These are phyloP conservation scores for Oryzias woworae DNA, from an alignment of 2,113 vertebrate genomes.

Conservation along the genomic window DNA sequence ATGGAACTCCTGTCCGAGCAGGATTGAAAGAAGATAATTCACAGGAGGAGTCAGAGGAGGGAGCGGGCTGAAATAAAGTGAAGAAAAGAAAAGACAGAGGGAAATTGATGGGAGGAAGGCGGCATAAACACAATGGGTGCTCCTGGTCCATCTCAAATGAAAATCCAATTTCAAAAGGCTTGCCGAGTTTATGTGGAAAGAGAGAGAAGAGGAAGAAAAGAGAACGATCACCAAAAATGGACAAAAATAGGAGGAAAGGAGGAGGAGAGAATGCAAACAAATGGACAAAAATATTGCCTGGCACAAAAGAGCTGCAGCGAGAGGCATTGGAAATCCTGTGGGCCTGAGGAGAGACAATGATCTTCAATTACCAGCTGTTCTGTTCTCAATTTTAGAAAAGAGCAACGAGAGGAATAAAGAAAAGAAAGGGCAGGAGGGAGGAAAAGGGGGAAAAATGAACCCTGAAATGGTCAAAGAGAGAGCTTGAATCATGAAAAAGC, in stretches of 20 bases:
- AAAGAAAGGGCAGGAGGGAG: slow-evolving; percentile 1
- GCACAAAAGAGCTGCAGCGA: slow-evolving; percentile 60
- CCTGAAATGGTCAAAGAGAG: slow-evolving; percentile 10
- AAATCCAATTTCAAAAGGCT: slow-evolving; percentile 77
- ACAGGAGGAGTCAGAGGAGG: slow-evolving; percentile 56
- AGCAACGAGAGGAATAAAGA: slow-evolving; percentile 42
- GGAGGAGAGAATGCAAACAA: slow-evolving; percentile 47
- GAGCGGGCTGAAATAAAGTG: slow-evolving; percentile 40
- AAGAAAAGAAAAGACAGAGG: slow-evolving; percentile 32
- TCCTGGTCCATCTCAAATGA: slow-evolving; percentile 66
- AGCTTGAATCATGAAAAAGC: slow-evolving; percentile 4
- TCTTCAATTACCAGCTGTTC: slow-evolving; percentile 82
- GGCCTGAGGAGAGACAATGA: slow-evolving; percentile 78
- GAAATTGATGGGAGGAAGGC: slow-evolving; percentile 57
- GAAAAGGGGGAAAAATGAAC: not conserved
- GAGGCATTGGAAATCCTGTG: slow-evolving; percentile 69
- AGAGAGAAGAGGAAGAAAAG: slow-evolving; percentile 17
- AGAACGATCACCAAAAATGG: not conserved
- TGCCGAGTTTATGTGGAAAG: slow-evolving; percentile 57
- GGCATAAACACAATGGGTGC: slow-evolving; percentile 62
- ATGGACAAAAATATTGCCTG: slow-evolving; percentile 46
- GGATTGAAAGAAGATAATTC: slow-evolving; percentile 55
- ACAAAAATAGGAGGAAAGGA: not conserved
- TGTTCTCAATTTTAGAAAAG: slow-evolving; percentile 78
- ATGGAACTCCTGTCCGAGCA: slow-evolving; percentile 49